Base-by-base conservation (phyloP, 2,113 vertebrate species). In the Gymnocephalus cernua region DNA sequence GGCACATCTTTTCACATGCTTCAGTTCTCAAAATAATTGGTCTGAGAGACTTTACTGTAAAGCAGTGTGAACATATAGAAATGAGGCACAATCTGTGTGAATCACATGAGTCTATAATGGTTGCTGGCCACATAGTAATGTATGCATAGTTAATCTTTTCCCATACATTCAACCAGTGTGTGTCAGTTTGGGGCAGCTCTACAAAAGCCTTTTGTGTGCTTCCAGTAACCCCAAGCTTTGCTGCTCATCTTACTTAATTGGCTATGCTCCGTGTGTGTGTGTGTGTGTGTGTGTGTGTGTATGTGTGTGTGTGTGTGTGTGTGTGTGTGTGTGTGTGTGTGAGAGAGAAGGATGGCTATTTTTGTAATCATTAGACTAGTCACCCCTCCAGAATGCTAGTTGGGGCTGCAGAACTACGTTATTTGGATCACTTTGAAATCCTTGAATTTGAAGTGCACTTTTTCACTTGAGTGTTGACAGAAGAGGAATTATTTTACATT, bases 171-270 rank as follows among this genome's bases (percentile, higher is more conserved):
- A 86, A 65, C 79, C 81, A 47, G 72, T 84, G 61, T 78, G 86
- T 89, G 88, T 86, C 77, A 77, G 84, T 88, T 83, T 77, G 73
- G 71, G 64, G 79, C 77, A 75, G 77, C 72, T 21, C 12, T 19
- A 93, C 91, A 94, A 92, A 88, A 85, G 87, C 85, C 88, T 86
- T 93, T 94, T 94, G 93, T 94, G 72, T 74, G 82, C 73, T 93
- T 93, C 90, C 92, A 92, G 92, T 93, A 93, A 93, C 71, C 50
- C 78, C 84, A 85, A 86, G 92, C 88, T 72, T 82, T 90, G 65
- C 78, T 81, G 86, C 85, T 89, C 88, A 88, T 84, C 87, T 89
- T 72, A 79, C 82, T 89, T 93, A 90, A 94, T 93, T 93, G 90
- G 91, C 91, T 84, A 88, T 93, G 91, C 90, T 86, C 85, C 89